Conservation (phyloP, 1,140 invertebrate species). For the Diachasmimorpha longicaudata region DNA sequence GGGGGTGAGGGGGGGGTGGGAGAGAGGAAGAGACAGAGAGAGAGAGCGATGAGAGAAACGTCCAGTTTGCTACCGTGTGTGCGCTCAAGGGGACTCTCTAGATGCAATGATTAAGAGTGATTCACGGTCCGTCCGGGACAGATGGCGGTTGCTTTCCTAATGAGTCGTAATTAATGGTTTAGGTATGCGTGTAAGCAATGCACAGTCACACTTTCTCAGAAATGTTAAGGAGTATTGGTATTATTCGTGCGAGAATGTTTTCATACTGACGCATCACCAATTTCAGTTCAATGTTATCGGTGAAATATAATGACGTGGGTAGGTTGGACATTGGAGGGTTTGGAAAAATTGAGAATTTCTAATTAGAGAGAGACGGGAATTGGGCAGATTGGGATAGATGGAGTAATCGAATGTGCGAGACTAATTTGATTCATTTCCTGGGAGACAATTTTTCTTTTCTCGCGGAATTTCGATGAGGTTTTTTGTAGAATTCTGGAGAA, state of each 20-base stretch:
- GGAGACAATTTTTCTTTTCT: no score
- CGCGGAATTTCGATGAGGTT: no score
- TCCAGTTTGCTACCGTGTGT: constrained; percentile 2
- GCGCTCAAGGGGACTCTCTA: constrained; percentile 35
- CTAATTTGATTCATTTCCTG: neutral
- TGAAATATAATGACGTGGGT: neutral
- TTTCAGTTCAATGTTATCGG: neutral
- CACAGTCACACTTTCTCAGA: constrained; percentile 47
- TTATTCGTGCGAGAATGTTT: neutral
- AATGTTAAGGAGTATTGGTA: constrained; percentile 29
- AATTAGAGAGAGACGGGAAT: neutral
- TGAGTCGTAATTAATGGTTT: constrained; percentile 62
- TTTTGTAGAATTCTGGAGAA: neutral
- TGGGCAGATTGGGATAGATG: neutral
- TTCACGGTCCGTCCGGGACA: constrained; percentile 57
- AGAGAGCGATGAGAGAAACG: constrained; percentile 25
- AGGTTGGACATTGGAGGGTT: neutral
- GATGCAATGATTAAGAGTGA: constrained; percentile 63
- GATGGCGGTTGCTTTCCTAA: constrained; percentile 60
- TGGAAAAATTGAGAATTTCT: neutral
- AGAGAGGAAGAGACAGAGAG: neutral
- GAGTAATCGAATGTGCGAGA: neutral
- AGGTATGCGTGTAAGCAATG: constrained; percentile 45
- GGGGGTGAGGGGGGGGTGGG: neutral
- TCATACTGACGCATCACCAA: neutral